Percentiles rank a stretch among this genome's conserved stretches.
Conservation (phyloP, 1,140 invertebrate species). For the Ceratosolen fusciceps region DNA sequence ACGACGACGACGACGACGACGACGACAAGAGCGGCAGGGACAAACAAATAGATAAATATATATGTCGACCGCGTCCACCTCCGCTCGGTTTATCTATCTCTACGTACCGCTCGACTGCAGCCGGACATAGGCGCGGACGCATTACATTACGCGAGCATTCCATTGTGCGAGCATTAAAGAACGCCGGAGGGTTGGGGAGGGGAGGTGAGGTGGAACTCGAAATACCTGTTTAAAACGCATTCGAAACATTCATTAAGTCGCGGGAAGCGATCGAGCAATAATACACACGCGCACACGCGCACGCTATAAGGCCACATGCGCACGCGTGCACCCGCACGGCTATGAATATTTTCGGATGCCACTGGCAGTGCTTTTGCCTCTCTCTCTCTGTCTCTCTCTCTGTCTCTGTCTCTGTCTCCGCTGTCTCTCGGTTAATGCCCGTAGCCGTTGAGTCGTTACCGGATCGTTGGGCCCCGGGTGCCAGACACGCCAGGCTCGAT, state of each 20-base stretch:
- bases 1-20: too few species aligned
- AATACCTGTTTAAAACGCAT: constrained; percentile 44
- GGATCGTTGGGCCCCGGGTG: neutral
- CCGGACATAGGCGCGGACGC: neutral
- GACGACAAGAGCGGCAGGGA: too few species aligned
- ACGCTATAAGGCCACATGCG: neutral
- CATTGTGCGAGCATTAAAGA: constrained; percentile 20
- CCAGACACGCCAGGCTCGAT: neutral
- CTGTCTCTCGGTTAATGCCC: neutral
- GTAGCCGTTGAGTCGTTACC: neutral
- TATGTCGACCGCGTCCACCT: neutral
- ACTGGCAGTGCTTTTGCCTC: neutral
- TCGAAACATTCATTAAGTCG: constrained; percentile 40
- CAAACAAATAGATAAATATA: constrained; percentile 1
- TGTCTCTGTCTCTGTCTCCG: neutral
- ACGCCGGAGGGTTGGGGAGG: too few species aligned
- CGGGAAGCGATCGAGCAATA: constrained; percentile 27
- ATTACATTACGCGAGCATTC: constrained; percentile 30
- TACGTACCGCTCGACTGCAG: neutral
- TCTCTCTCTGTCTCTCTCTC: neutral
- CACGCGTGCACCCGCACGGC: neutral
- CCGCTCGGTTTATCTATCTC: neutral
- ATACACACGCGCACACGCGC: neutral
- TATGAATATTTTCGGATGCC: constrained; percentile 32
- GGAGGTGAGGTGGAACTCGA: constrained; percentile 34